Conservation (phyloP, 2,888 invertebrate species). For the Tuberolachnus salignus region DNA sequence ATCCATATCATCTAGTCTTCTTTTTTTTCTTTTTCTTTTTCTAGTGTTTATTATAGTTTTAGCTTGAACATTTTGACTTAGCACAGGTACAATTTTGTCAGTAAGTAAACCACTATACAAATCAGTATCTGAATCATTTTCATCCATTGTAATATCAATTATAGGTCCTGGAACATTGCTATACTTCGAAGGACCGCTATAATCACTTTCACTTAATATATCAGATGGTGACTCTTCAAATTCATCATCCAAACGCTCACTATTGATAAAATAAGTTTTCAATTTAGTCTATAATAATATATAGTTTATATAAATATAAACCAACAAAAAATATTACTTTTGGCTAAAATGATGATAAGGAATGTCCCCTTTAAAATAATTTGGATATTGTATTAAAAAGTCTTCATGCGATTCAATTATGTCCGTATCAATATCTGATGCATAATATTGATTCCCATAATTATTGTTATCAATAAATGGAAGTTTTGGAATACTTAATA, state of each 20-base stretch:
- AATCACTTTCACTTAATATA: background rate
- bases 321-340: slow-evolving; percentile 11
- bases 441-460: slow-evolving; percentile 31
- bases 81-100: background rate
- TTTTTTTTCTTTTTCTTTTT: background rate
- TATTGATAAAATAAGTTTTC: background rate
- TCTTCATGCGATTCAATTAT: background rate
- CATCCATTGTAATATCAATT: background rate
- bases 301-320: too few relatives aligned
- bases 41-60: background rate
- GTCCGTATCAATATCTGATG: slow-evolving; percentile 44
- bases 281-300: too few relatives aligned
- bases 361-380: slow-evolving; percentile 29
- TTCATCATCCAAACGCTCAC: background rate
- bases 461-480: slow-evolving; percentile 4
- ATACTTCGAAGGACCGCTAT: background rate
- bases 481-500: slow-evolving; percentile 14
- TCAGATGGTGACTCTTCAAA: background rate
- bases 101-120: slow-evolving; percentile 7
- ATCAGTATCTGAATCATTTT: slow-evolving; percentile 20
- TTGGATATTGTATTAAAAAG: background rate
- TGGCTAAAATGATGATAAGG: slow-evolving; percentile 40
- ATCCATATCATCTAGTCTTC: background rate
- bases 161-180: background rate
- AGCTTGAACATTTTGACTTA: background rate